Percentiles rank a stretch among this genome's conserved stretches.
phyloP scores from a whole-genome alignment of 2,888 invertebrate genomes.

The Lepidocyrtoides sp. region DNA sequence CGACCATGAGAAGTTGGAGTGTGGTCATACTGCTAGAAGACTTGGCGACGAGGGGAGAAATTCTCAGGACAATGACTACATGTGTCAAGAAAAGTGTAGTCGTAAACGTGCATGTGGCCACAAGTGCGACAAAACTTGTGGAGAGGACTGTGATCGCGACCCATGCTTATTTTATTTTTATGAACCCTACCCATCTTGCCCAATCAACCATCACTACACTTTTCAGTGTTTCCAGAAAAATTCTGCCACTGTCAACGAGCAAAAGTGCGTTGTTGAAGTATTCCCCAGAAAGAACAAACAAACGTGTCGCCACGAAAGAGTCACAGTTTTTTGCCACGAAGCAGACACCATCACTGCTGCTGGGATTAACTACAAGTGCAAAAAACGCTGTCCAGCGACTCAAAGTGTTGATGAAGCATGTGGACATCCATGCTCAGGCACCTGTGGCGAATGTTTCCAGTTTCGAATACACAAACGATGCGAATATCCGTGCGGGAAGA shows the following conservation, averaged over 20 bases:
- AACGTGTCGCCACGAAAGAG: slow-evolving; percentile 61
- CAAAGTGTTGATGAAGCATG: slow-evolving; percentile 86
- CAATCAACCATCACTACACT: background rate
- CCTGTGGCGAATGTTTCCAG: slow-evolving; percentile 88
- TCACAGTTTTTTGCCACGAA: slow-evolving; percentile 27
- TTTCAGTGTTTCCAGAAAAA: too few species aligned
- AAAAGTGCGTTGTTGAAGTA: background rate
- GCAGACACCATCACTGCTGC: background rate
- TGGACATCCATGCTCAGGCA: slow-evolving; percentile 88
- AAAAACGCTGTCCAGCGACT: slow-evolving; percentile 18
- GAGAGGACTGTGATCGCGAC: slow-evolving; percentile 74
- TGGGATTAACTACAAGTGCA: slow-evolving; percentile 84
- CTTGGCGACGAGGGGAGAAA: background rate
- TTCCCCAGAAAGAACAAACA: background rate
- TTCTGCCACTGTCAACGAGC: background rate
- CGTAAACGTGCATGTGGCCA: background rate
- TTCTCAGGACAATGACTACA: background rate
- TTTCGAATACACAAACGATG: slow-evolving; percentile 90
- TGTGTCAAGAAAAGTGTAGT: background rate
- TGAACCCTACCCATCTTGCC: background rate
- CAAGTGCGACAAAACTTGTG: slow-evolving; percentile 59
- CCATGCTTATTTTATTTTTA: slow-evolving; percentile 34
- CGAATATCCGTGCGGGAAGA: slow-evolving; percentile 88
- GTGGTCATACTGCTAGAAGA: background rate
- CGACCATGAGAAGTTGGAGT: background rate